Base-by-base conservation (phyloP, 2,113 vertebrate genomes). In the Phrynosoma blainvillii region DNA sequence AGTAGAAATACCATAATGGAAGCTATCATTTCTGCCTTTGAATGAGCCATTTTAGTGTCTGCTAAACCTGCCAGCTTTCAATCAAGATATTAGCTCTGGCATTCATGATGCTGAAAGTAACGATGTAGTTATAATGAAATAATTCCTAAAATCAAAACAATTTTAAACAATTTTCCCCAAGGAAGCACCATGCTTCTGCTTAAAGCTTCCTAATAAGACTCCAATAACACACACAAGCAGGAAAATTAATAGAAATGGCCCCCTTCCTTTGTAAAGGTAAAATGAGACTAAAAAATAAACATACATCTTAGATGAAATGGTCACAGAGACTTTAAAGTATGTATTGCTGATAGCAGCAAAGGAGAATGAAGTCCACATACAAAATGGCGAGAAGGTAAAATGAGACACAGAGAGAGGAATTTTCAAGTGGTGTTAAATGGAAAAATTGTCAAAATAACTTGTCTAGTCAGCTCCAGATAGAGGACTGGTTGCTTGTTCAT, bases 61-160 rank as follows among this genome's bases (percentile, higher is more conserved):
- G 79, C 16, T 52, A 40, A 30, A 7, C 40, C 74, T 89, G 13
- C 32, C 16, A 85, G 62, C 27, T 52, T 86, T 88, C 66, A 84
- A 66, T 62, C 16, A 32, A 85, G 1, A 0, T 74, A 75, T 78
- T 66, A 87, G 77, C 36, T 56, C 68, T 32, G 32, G 62, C 47
- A 66, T 86, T 89, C 68, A 18, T 80, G 71, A 79, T 12, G 73
- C 18, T 81, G 83, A 85, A 66, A 84, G 25, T 2, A 47, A n/a
- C 2, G n/a, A 11, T 87, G 27, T 56, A 16, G 65, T 27, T 52
- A 88, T 84, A 89, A 81, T 54, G 1, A 70, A 8, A 77, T 76
- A 82, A 82, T 65, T 27, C 47, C 62, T 86, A 70, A 78, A 82
- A 77, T 76, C 62, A 89, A 87, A 90, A 87, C 36, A 78, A 62